Conservation (phyloP, 2,797 vertebrate genomes). For the Silurus aristotelis region DNA sequence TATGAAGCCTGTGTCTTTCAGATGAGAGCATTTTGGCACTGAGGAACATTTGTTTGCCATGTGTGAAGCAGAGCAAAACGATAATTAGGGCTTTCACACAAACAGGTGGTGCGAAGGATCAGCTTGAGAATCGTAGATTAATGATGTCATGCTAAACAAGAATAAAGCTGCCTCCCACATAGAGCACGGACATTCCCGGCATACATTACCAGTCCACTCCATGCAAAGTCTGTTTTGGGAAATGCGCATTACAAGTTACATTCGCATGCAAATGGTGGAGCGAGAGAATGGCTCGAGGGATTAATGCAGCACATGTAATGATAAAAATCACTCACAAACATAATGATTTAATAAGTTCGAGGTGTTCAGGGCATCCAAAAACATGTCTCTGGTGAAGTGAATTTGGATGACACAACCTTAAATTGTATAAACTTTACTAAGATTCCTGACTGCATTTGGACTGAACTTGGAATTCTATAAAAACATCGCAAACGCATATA, state of each 20-base stretch:
- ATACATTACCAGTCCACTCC: not conserved
- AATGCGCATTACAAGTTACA: not conserved
- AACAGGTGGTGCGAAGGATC: constrained; percentile 58
- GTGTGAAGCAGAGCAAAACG: constrained; percentile 57
- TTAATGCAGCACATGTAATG: not conserved
- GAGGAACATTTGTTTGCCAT: constrained; percentile 67
- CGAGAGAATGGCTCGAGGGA: not conserved
- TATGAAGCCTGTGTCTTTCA: not conserved
- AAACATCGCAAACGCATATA: not conserved
- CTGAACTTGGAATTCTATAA: not conserved
- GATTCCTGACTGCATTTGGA: not conserved
- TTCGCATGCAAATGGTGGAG: constrained; percentile 12
- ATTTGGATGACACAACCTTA: not conserved
- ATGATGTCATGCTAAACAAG: constrained; percentile 62
- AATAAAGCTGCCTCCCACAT: constrained; percentile 54
- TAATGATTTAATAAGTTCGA: constrained; percentile 19
- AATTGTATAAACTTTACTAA: not conserved
- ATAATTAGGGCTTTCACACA: constrained; percentile 60
- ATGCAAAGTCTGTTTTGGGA: not conserved
- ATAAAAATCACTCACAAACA: constrained; percentile 1
- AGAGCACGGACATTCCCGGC: constrained; percentile 18
- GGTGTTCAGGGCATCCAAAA: not conserved
- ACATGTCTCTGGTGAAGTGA: not conserved
- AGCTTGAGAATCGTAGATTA: constrained; percentile 50
- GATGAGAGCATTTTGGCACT: constrained; percentile 31